A percentile compares a stretch with the other conserved stretches of the same genome.
phyloP scores from a whole-genome alignment of 2,888 invertebrate genomes.

The Drepana falcataria region DNA sequence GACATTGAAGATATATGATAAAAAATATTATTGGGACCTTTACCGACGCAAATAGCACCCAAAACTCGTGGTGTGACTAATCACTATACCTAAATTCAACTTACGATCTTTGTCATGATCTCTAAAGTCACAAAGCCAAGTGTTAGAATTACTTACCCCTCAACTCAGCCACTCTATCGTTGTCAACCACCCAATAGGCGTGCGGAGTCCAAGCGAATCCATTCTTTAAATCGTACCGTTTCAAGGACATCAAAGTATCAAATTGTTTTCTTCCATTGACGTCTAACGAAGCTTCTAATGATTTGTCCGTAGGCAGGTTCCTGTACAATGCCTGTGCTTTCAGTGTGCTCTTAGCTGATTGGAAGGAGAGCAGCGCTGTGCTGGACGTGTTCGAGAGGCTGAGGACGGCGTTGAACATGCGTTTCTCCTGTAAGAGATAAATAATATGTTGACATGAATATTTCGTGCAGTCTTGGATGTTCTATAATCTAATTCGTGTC shows the following conservation, averaged over 20 bases:
- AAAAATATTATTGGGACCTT: too few species aligned
- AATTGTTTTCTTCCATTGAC: conserved; percentile 86
- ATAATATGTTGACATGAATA: background rate
- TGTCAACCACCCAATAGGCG: conserved; percentile 85
- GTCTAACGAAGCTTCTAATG: conserved; percentile 83
- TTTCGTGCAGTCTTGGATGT: too few species aligned
- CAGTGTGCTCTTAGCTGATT: conserved; percentile 82
- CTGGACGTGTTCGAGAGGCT: conserved; percentile 58
- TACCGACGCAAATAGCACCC: too few species aligned
- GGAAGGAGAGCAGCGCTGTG: conserved; percentile 77
- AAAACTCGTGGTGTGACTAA: too few species aligned
- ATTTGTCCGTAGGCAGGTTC: conserved; percentile 83
- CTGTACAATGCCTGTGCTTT: conserved; percentile 85
- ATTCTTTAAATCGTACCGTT: conserved; percentile 77
- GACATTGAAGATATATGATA: too few species aligned
- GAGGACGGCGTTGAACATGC: conserved; percentile 65
- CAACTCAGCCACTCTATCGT: conserved; percentile 84
- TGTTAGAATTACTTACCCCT: conserved; percentile 70
- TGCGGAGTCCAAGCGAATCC: conserved; percentile 85
- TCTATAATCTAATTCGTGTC: too few species aligned
- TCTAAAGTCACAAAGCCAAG: background rate
- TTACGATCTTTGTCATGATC: too few species aligned
- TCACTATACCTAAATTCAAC: too few species aligned
- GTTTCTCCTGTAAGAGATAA: conserved; percentile 55
- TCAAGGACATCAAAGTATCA: conserved; percentile 81